Evolutionary conservation across 2,113 vertebrate species (phyloP), one percentile per base, ranked within the genome.

Genomic region (Syrrhaptes paradoxus): DNA sequence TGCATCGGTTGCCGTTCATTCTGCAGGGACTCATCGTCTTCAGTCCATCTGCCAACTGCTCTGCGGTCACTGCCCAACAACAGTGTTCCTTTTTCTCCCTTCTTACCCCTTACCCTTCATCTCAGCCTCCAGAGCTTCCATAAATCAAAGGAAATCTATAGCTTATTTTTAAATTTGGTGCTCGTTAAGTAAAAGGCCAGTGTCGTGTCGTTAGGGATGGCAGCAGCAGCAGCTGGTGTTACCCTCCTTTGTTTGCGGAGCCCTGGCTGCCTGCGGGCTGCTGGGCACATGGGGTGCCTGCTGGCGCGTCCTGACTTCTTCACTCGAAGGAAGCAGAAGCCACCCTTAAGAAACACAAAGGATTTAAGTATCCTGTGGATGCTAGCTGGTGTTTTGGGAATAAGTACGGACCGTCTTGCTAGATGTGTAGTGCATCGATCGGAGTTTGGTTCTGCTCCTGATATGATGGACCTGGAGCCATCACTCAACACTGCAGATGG

Each of bases 141-240:
- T 38, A 89, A 93, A 92, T 93, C 90, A 90, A 92, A 96, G 89
- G 75, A 88, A 68, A 87, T 46, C 32, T 91, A 29, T 57, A 43
- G 57, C 85, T 95, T 96, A 80, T 72, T 97, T 97, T 87, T 96
- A 94, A 92, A 76, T 90, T 51, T 8, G 12, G 71, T 48, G 38
- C 48, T 90, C 86, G 72, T 70, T 89, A 63, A 93, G 95, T 92
- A 41, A 76, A 87, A 61, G 52, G 58, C 17, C 36, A 52, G 25
- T 41, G 9, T 91, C 93, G 89, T 93, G 91, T 66, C 68, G 51
- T 95, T 85, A 71, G 28, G 34, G 86, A 46, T 87, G 76, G 38
- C 78, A 88, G 94, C 72, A 80, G 51, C 71, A 87, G 72, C 90
- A 89, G 86, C 89, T 95, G 87, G 62, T 68, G 49, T 52, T 78